Evolutionary conservation across 1,140 invertebrate genomes (phyloP), one percentile per base, ranked within the genome.

Genomic region (Cylas formicarius): DNA sequence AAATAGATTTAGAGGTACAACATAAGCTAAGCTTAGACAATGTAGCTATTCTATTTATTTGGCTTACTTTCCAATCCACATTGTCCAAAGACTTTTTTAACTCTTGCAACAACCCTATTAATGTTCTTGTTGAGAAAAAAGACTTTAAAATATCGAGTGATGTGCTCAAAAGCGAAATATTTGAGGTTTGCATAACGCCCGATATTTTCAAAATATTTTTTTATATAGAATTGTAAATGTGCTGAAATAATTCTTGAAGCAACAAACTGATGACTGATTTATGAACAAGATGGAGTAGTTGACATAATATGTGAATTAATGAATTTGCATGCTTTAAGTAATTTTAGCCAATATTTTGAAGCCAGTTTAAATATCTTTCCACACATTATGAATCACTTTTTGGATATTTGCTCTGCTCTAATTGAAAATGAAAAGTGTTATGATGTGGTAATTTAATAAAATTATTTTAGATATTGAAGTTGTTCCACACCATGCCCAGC

Each of bases 311-410:
- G 49, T 22, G 52, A 50, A 36, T 33, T 57, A 20, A 41, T 55
- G 10, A 52, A 54, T 17, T 36, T 55, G 16, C 39, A 24, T 2
- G 39, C 45, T n/a, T 26, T 50, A 28, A 45, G 50, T 20, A 44
- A 34, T 22, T 44, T 55, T 3, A 44, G 47, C 17, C 23, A 20
- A 8, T 44, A 50, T 44, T 43, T 52, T 41, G 24, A 52, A 44
- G 35, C 52, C 14, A 44, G 33, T 21, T 38, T 57, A 37, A 50
- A 57, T 21, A 41, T 47, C 23, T 57, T 57, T 34, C 55, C 55
- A 7, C 52, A 38, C 32, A 34, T 50, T 20, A 47, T 54, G 29
- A 40, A 53, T 24, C 42, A 44, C 16, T 53, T 53, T 46, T 35
- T 53, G 22, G 29, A 48, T 7, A 48, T 53, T 31, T 42, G 32